A percentile compares a stretch with the other conserved stretches of the same genome.
Conservation (phyloP, 2,113 vertebrate genomes). For the Promerops cafer region DNA sequence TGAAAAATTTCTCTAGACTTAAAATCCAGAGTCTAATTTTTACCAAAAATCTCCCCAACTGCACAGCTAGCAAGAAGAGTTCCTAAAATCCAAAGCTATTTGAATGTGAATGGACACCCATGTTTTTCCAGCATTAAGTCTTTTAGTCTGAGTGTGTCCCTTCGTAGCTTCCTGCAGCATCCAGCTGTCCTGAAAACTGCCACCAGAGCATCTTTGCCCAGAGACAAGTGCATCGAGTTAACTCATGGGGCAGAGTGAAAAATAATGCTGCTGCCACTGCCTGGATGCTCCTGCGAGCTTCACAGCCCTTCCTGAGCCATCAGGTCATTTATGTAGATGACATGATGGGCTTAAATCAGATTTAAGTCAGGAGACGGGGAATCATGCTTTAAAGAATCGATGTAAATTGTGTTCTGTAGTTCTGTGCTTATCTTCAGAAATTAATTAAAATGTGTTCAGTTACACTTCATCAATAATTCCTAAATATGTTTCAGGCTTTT, state of each 20-base stretch:
- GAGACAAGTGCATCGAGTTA: rapidly evolving
- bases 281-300: not conserved
- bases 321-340: not conserved
- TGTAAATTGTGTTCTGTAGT: not conserved
- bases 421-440: not conserved
- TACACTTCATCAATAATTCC: not conserved
- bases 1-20: not conserved
- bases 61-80: not conserved
- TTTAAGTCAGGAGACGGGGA: not conserved
- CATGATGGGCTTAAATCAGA: not conserved
- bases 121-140: not conserved
- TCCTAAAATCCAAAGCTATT: not conserved
- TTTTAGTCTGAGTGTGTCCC: too few relatives aligned
- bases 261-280: not conserved
- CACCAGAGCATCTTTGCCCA: not conserved
- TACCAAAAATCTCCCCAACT: not conserved
- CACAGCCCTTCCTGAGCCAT: not conserved
- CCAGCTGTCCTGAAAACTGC: not conserved
- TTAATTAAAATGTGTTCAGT: not conserved
- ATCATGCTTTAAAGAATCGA: not conserved
- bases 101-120: rapidly evolving
- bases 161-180: not conserved
- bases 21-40: not conserved
- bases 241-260: not conserved
- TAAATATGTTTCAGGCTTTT: not conserved